Evolutionary conservation across 1,140 invertebrate species (phyloP), one percentile per base, ranked within the genome.

Genomic region (Cydia pomonella): DNA sequence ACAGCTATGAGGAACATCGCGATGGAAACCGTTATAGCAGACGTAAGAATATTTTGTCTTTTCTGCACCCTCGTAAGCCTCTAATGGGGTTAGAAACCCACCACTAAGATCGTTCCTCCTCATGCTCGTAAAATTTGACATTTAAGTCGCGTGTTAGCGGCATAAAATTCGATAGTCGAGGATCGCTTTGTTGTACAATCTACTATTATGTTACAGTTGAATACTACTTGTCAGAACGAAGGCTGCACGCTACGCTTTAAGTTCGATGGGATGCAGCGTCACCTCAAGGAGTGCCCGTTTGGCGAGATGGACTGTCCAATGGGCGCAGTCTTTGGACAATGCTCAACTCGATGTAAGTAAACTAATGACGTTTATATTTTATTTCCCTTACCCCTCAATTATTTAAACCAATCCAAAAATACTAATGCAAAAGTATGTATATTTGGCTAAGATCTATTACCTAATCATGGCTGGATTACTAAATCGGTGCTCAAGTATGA

Each of bases 1-100:
- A 84, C 83, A 3, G 74, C 79, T 18, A 79, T 78, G 73, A 82
- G 87, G 47, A 89, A 87, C 25, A 82, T 80, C 7, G 74, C 76
- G 0, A 38, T 87, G 9, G 84, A 89, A 72, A 41, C 63, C 3
- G 77, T 76, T 63, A 71, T 89, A 10, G 72, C 73, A 1, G 75
- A 86, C 72, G 79, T 84, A 73, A 72, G 72, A n/a, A 59, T 41
- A 38, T 21, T 6, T 5, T 6, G n/a, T 50, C 10, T 50, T 16
- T 47, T 18, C 12, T 16, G 13, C 41, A 16, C 13, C 10, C 12
- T 41, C 38, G n/a, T 33, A 33, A 5, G 0, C 29, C 29, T 33
- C 6, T 7, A 33, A 33, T 38, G 33, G 10, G 33, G 0, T 33
- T 33, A 33, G 7, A 33, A 33, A 29, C 29, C 29, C 29, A 33